Base-by-base conservation (phyloP, 2,113 vertebrate genomes). In the Bambusicola thoracicus region DNA sequence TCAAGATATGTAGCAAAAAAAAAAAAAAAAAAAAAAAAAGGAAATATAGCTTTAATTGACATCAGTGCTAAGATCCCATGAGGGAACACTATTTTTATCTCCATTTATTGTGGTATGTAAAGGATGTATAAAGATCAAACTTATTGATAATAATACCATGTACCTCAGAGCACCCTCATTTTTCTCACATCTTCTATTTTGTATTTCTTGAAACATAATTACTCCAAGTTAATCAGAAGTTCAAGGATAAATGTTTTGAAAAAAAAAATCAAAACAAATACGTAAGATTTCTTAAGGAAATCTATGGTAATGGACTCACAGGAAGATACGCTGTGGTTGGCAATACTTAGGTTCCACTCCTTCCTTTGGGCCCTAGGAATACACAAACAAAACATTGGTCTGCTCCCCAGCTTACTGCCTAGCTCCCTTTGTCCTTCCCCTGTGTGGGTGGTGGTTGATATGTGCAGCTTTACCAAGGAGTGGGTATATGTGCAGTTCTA, bases 201-300 rank as follows among this genome's bases (percentile, higher is more conserved):
- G 20, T 63, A 75, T 8, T 17, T 43, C 61, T 84, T 81, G 46
- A 29, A 90, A 48, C 30, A 75, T 43, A 40, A 4, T 75, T 56
- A 24, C 15, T 79, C 44, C 44, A 43, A n/a, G 24, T 86, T 70
- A 81, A 88, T 70, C 51, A 55, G 44, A 67, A 69, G 27, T 86
- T 93, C 17, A 72, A 88, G 51, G 43, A 68, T 22, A 96, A 67
- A 67, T 30, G 7, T 74, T 93, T 94, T 81, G 25, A 43, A 74
- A 85, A 5, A 34, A 62, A 40, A 40, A 62, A 38, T 14, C 55
- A 32, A 67, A 63, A 11, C 2, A 38, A 41, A 69, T 79, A 63
- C 53, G 8, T 2, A 38, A 43, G 11, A 43, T 85, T 21, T 69
- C 21, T 56, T 34, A 73, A 75, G 30, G 59, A 76, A 88, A 65